Base-by-base conservation (phyloP, 2,888 invertebrate genomes). In the Hydroisotoma schaefferi region DNA sequence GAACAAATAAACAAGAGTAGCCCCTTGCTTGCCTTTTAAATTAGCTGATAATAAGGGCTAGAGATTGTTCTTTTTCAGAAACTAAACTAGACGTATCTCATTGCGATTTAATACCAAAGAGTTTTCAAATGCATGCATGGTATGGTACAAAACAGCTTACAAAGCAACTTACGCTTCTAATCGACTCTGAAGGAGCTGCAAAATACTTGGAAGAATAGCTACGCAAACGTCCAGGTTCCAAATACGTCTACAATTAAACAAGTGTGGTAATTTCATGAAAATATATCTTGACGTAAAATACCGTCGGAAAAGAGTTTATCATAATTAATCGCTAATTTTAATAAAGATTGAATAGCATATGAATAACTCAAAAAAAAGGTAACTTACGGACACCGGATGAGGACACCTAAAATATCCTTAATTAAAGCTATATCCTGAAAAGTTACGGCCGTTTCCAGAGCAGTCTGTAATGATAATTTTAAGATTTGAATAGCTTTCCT, bases 181-280 rank as follows among this genome's bases (percentile, higher is more conserved):
- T 84, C 93, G 93, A 79, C 93, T 94, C 77, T 91, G 88, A 59
- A 97, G 78, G 49, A 97, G 81, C 74, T 92, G 89, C 75, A 86
- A 85, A 72, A 97, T 86, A 75, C 90, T 88, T 47, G 94, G 92
- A 73, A 97, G 81, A 75, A 95, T 81, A 67, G 87, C 80, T 70
- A 89, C 85, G 77, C 94, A 94, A 73, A 97, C 83, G 78, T 97
- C 95, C 78, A 97, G 81, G 76, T 87, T 94, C 95, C 95, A 95
- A 61, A 93, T 82, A 10, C 90, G 86, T 73, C 80, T 80, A n/a
- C 15, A 33, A 6, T 33, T 33, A 33, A 33, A 6, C 15, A 15
- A 33, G 15, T 15, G 15, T 8, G 33, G 8, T 33, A 10, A 15
- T 33, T 33, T 33, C 15, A 33, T 33, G 8, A 15, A n/a, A n/a